These are phyloP conservation scores for Anadara kagoshimensis DNA, from an alignment of 1,140 invertebrate genomes.

Conservation along the genomic window DNA sequence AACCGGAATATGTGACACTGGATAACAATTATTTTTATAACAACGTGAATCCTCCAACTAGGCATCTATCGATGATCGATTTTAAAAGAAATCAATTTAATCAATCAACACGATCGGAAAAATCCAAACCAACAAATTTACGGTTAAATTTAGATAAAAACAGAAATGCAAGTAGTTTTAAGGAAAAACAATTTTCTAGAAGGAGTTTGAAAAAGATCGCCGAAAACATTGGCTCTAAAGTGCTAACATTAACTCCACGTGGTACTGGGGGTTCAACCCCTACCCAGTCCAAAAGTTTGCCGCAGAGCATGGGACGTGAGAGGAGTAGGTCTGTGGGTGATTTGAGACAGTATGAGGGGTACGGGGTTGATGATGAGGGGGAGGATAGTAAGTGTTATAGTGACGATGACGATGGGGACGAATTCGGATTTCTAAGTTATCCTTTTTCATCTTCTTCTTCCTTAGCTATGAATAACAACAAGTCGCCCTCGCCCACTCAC, in stretches of 20 bases:
- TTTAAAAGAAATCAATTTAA: slow-evolving; percentile 25
- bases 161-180: not conserved
- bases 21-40: slow-evolving; percentile 47
- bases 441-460: slow-evolving; percentile 54
- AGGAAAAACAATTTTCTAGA: slow-evolving; percentile 17
- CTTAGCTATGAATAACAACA: slow-evolving; percentile 64
- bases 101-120: slow-evolving; percentile 1
- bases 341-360: slow-evolving; percentile 35
- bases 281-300: slow-evolving; percentile 4
- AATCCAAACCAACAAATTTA: not conserved
- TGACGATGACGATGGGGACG: slow-evolving; percentile 64
- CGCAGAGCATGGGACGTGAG: slow-evolving; percentile 22
- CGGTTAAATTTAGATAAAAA: too few relatives aligned
- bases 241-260: slow-evolving; percentile 17
- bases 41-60: slow-evolving; percentile 13
- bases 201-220: slow-evolving; percentile 25
- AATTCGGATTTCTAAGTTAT: slow-evolving; percentile 66
- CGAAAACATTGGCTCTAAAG: slow-evolving; percentile 25
- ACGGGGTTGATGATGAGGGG: slow-evolving; percentile 33
- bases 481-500: slow-evolving; percentile 66
- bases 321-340: slow-evolving; percentile 60
- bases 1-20: slow-evolving; percentile 53
- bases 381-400: slow-evolving; percentile 33
- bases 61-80: slow-evolving; percentile 20
- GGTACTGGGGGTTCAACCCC: not conserved